Evolutionary conservation across 2,888 invertebrate species (phyloP).

Genomic region (Agriopis marginaria): DNA sequence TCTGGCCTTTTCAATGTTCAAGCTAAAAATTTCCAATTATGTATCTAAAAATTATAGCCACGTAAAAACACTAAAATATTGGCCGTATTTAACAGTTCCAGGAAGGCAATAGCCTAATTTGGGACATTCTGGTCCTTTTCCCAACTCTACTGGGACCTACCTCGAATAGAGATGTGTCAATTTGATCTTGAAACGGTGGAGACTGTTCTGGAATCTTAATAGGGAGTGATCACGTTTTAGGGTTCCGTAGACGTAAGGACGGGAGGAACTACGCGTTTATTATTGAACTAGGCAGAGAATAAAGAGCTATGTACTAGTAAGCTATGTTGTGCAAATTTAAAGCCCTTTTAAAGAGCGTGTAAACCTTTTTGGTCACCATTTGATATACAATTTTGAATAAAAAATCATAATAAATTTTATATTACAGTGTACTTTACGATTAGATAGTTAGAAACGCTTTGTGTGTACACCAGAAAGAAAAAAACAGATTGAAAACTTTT

Average conservation of each 20-base stretch:
- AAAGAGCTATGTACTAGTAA: background rate
- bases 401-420: too few relatives aligned
- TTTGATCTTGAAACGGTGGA: slow-evolving; percentile 30
- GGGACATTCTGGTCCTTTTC: slow-evolving; percentile 16
- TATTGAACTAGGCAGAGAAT: background rate
- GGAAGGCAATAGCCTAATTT: slow-evolving; percentile 23
- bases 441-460: too few relatives aligned
- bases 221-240: slow-evolving; percentile 17
- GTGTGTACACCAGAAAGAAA: too few relatives aligned
- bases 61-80: slow-evolving; percentile 14
- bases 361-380: background rate
- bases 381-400: too few relatives aligned
- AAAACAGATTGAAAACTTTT: too few relatives aligned
- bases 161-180: slow-evolving; percentile 37
- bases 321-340: background rate
- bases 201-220: slow-evolving; percentile 28
- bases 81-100: slow-evolving; percentile 17
- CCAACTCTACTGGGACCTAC: slow-evolving; percentile 25
- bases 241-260: slow-evolving; percentile 7
- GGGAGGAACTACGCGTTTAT: background rate
- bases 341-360: background rate
- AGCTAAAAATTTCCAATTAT: background rate
- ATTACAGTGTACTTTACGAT: too few relatives aligned
- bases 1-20: background rate
- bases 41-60: background rate